Percentiles rank a stretch among this genome's conserved stretches.
Evolutionary conservation across 2,888 invertebrate species (phyloP).

Genomic region (Argyra leucocephala): DNA sequence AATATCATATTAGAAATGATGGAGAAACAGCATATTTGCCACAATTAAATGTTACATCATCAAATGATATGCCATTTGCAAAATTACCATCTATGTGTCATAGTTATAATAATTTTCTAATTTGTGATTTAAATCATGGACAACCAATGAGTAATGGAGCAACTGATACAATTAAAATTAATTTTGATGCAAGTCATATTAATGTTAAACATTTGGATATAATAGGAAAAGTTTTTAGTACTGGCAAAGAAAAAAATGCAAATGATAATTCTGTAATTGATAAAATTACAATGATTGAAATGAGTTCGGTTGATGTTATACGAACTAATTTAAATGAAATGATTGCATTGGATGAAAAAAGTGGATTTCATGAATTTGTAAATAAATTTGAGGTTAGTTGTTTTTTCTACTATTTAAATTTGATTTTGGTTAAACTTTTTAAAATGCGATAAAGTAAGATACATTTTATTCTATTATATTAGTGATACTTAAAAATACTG

Average conservation of each 20-base stretch:
- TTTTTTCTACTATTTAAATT: too few relatives aligned
- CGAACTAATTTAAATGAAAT: constrained; percentile 20
- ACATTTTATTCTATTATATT: too few relatives aligned
- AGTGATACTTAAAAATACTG: too few relatives aligned
- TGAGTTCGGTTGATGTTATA: constrained; percentile 39
- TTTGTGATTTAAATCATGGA: constrained; percentile 23
- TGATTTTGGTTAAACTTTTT: too few relatives aligned
- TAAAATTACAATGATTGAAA: constrained; percentile 34
- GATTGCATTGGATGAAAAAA: background rate
- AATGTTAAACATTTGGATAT: constrained; percentile 33
- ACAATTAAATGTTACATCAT: constrained; percentile 34
- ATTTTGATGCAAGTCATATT: constrained; percentile 38
- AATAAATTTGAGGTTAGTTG: constrained; percentile 8
- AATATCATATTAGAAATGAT: constrained; percentile 31
- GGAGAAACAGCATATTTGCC: constrained; percentile 41
- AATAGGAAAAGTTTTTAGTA: constrained; percentile 38
- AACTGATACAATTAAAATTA: constrained; percentile 32
- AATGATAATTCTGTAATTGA: constrained; percentile 33
- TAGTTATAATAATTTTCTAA: constrained; percentile 16
- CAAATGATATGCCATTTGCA: constrained; percentile 26
- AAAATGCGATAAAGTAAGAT: too few relatives aligned
- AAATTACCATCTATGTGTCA: constrained; percentile 26
- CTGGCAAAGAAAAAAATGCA: constrained; percentile 36
- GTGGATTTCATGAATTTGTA: background rate
- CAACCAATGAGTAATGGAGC: constrained; percentile 28